Evolutionary conservation across 1,140 invertebrate genomes (phyloP).

Genomic region (Lucilia cuprina): DNA sequence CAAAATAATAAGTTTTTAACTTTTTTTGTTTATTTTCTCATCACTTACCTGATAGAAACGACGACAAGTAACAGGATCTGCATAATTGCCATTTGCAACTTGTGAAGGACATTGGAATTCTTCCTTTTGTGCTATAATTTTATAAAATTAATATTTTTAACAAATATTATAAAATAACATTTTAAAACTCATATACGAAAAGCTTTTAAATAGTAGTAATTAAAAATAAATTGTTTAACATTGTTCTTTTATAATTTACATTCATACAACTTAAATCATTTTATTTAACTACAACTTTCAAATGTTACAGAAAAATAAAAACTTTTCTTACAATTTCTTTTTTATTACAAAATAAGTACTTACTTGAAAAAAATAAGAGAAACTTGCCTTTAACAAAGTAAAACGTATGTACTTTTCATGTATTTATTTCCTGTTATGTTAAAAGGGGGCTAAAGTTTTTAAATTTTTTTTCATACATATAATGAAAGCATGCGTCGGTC

Average conservation of each 20-base stretch:
- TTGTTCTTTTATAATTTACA: neutral
- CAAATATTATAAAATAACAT: no score
- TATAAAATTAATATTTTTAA: no score
- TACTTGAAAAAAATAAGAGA: neutral
- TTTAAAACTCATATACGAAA: no score
- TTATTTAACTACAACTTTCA: neutral
- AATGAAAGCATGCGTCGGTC: neutral
- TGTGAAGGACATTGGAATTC: constrained; percentile 77
- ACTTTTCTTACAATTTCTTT: neutral
- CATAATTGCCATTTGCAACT: constrained; percentile 86
- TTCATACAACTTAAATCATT: neutral
- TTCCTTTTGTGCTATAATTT: constrained; percentile 62
- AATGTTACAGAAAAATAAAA: neutral
- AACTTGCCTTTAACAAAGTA: neutral
- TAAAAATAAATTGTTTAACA: neutral
- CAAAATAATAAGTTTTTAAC: no score
- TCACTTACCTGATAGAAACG: constrained; percentile 82
- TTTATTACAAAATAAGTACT: no score
- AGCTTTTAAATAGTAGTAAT: neutral
- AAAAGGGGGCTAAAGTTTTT: neutral
- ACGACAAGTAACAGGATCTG: constrained; percentile 86
- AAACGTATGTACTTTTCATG: neutral
- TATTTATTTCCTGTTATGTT: neutral
- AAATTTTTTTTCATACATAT: neutral
- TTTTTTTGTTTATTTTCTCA: no score